Conservation (phyloP, 2,888 invertebrate species). For the Tipula unca region DNA sequence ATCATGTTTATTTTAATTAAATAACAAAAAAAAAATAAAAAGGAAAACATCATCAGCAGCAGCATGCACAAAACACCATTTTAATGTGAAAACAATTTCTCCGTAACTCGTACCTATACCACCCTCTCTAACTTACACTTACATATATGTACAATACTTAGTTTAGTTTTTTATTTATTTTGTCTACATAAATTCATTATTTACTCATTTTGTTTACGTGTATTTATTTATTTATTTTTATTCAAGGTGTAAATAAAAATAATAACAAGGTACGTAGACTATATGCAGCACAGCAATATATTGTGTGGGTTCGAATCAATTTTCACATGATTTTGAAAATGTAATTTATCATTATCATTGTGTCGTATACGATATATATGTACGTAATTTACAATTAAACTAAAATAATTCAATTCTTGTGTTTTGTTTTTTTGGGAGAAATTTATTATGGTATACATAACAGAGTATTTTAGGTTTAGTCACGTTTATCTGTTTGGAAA, state of each 20-base stretch:
- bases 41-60: not conserved
- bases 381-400: slow-evolving; percentile 8
- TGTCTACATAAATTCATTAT: not conserved
- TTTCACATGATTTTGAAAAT: not conserved
- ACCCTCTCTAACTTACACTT: not conserved
- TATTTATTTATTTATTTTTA: not conserved
- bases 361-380: not conserved
- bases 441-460: not conserved
- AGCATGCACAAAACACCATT: not conserved
- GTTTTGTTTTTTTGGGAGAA: not conserved
- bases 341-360: not conserved
- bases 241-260: not conserved
- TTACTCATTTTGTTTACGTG: not conserved
- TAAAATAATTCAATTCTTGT: not conserved
- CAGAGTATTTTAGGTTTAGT: slow-evolving; percentile 4
- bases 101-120: not conserved
- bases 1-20: not conserved
- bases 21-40: not conserved
- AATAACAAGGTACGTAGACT: not conserved
- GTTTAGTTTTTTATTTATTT: not conserved
- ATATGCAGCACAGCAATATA: not conserved
- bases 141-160: not conserved
- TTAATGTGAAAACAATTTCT: not conserved
- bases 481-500: not conserved
- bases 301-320: not conserved